Evolutionary conservation across 2,888 invertebrate species (phyloP), one percentile per base, ranked within the genome.

Genomic region (Plagodis pulveraria): DNA sequence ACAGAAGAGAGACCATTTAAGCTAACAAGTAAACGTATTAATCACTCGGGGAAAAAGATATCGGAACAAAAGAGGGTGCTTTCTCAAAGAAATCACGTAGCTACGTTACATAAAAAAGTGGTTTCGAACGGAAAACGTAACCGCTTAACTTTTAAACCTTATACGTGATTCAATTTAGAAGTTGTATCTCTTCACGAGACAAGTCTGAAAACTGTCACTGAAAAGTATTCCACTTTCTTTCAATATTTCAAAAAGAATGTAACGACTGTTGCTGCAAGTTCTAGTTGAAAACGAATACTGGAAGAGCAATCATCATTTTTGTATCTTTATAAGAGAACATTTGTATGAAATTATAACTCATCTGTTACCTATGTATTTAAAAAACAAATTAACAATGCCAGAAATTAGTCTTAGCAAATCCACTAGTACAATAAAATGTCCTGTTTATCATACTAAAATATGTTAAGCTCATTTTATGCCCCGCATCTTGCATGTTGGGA

Each of bases 111-210:
- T 83, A 89, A 90, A 69, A 89, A 89, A 89, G 84, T 81, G 85
- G 86, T 84, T 86, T 80, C 79, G 74, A 86, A 85, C 83, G 78
- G 81, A 82, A 84, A 85, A 86, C 83, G 87, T 86, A 86, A 89
- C 86, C 87, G 87, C 88, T 90, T 90, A 90, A 91, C 89, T 91
- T 91, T 90, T 90, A 89, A 91, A 89, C 87, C 86, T 84, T 86
- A 87, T 90, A 91, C 91, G 91, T 91, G 91, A 91, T 91, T 90
- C 91, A 91, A 91, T 91, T 91, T 87, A 77, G 81, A 86, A 89
- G 86, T 88, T 89, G 84, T 86, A 83, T 87, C 84, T 85, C 78
- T 77, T 75, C 73, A 67, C 74, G 77, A 79, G 62, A 64, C 71
- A 73, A 80, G 77, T 77, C 79, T 77, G 79, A 86, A 86, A 88